Evolutionary conservation across 2,888 invertebrate species (phyloP), one percentile per base, ranked within the genome.

Genomic region (Leucoma salicis): DNA sequence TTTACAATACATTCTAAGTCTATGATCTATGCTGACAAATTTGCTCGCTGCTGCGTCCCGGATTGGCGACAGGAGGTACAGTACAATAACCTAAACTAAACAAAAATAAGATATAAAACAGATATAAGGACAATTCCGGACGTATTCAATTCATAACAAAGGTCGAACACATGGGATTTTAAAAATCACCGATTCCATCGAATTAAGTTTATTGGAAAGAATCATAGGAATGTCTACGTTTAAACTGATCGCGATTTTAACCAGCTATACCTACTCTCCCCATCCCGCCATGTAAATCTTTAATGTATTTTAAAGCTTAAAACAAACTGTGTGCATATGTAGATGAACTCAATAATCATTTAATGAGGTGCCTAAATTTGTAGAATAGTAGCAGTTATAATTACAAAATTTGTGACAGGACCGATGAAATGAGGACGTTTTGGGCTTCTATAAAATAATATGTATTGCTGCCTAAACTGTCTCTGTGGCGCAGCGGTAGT

Each of bases 31-130:
- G n/a, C n/a, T n/a, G n/a, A n/a, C n/a, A n/a, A n/a, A n/a, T n/a
- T n/a, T n/a, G n/a, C n/a, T n/a, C 46, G 61, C 63, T 70, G 66
- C 73, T 73, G 62, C 68, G 71, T 49, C 65, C 66, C 64, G 62
- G 66, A 71, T 63, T 48, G 66, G 70, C 63, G 65, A 73, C 60
- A 68, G 59, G 53, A 58, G 57, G 50, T 46, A 61, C 41, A 56
- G 53, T 49, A 27, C 7, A 28, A 27, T 6, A 21, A 21, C 7
- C 6, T 21, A 16, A 16, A 6, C 16, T 21, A 21, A 3, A 21
- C 21, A 21, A 8, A 8, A 21, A 21, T 21, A 21, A 2, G 6
- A 21, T 21, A 8, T 21, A 21, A 27, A n/a, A 27, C 27, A 27
- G 27, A 10, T 27, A 27, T 27, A 10, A 11, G 11, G n/a, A n/a